Percentiles rank a stretch among this genome's conserved stretches.
These are phyloP conservation scores for Gallinago undulata DNA, from an alignment of 2,113 vertebrate genomes.

Conservation along the genomic window DNA sequence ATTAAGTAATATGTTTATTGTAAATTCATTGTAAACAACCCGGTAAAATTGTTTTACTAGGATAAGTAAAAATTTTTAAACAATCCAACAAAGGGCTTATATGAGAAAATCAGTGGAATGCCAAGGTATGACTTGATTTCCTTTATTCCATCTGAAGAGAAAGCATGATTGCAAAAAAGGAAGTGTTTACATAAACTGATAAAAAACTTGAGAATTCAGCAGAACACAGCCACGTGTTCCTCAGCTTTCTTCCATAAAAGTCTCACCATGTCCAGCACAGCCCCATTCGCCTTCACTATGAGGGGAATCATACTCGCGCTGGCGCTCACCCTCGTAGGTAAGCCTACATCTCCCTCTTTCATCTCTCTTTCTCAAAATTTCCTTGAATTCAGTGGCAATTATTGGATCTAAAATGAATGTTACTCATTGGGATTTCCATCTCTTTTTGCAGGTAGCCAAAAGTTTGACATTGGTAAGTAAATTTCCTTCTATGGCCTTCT, in stretches of 20 bases:
- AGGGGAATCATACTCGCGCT: slow-evolving; percentile 79
- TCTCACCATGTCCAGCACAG: not conserved
- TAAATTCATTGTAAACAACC: not conserved
- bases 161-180: slow-evolving; percentile 20
- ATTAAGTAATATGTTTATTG: not conserved
- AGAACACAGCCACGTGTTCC: slow-evolving; percentile 56
- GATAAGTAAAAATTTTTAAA: not conserved
- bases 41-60: not conserved
- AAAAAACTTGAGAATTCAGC: slow-evolving; percentile 64
- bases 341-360: slow-evolving; percentile 1
- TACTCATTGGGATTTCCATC: not conserved
- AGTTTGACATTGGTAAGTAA: slow-evolving; percentile 46
- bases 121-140: not conserved
- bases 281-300: slow-evolving; percentile 76
- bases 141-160: not conserved
- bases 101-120: not conserved
- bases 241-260: slow-evolving; percentile 67
- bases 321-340: slow-evolving; percentile 81
- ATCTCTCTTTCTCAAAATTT: not conserved
- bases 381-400: not conserved
- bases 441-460: slow-evolving; percentile 58
- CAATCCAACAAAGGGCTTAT: not conserved
- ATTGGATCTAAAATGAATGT: not conserved
- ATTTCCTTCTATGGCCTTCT: not conserved
- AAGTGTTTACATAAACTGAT: slow-evolving; percentile 63